These are phyloP conservation scores for Drosophila aldrichi DNA, from an alignment of 2,888 invertebrate species.

Conservation along the genomic window DNA sequence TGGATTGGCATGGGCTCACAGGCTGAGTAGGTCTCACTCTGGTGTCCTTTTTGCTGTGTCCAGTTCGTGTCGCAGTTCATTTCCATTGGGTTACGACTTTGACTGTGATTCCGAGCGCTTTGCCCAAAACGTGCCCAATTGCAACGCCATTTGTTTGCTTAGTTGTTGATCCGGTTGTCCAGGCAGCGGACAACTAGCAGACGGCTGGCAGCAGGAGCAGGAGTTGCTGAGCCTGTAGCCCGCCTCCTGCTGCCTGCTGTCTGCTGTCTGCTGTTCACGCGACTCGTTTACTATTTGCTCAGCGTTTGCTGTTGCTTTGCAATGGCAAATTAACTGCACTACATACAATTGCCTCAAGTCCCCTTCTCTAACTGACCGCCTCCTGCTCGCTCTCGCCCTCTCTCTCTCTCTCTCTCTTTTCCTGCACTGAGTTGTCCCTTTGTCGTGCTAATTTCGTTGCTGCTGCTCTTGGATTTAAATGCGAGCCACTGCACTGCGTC, in stretches of 20 bases:
- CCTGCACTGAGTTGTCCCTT: slow-evolving; percentile 55
- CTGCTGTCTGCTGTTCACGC: slow-evolving; percentile 26
- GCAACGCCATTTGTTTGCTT: slow-evolving; percentile 82
- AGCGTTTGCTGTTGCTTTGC: slow-evolving; percentile 69
- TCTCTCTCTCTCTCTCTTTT: background rate
- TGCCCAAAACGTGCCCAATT: slow-evolving; percentile 82
- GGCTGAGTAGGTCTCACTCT: slow-evolving; percentile 5
- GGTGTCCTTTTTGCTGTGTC: slow-evolving; percentile 15
- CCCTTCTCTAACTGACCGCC: background rate
- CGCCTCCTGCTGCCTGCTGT: slow-evolving; percentile 13
- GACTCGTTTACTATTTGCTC: slow-evolving; percentile 73
- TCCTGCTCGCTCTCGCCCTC: too few relatives aligned
- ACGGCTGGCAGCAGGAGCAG: slow-evolving; percentile 21
- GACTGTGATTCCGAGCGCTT: slow-evolving; percentile 56
- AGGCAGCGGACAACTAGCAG: slow-evolving; percentile 5
- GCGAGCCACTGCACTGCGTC: slow-evolving; percentile 75
- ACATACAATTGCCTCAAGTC: slow-evolving; percentile 13
- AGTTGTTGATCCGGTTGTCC: slow-evolving; percentile 70
- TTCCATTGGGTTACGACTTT: slow-evolving; percentile 66
- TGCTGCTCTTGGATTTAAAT: slow-evolving; percentile 74
- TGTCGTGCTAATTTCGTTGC: slow-evolving; percentile 80
- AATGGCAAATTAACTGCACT: slow-evolving; percentile 75
- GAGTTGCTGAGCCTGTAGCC: background rate
- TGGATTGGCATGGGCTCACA: slow-evolving; percentile 44
- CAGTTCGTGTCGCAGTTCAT: slow-evolving; percentile 72